phyloP scores from a whole-genome alignment of 2,797 vertebrate species.

The Eutrigla gurnardus region DNA sequence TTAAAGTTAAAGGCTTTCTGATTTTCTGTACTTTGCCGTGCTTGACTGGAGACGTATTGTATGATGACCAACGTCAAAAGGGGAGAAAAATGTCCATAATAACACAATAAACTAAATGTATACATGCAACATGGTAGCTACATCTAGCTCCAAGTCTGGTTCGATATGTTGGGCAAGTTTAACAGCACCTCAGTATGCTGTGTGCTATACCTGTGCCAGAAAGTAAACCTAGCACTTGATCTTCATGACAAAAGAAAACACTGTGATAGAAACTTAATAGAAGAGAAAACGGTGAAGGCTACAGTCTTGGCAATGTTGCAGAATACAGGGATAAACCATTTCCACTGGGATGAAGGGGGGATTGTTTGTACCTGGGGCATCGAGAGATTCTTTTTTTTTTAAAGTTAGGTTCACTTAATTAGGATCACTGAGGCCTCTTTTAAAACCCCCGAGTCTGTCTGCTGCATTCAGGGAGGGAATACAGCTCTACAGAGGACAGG shows the following conservation, averaged over 20 bases:
- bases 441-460: slow-evolving; percentile 41
- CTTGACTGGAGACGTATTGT: not conserved
- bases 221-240: slow-evolving; percentile 3
- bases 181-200: not conserved
- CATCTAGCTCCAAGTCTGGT: slow-evolving; percentile 5
- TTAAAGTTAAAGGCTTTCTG: not conserved
- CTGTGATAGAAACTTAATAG: slow-evolving; percentile 26
- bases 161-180: not conserved
- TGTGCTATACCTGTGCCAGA: not conserved
- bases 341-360: slow-evolving; percentile 35
- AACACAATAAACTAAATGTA: not conserved
- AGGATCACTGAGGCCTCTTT: slow-evolving; percentile 56
- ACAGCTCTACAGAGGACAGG: slow-evolving; percentile 35
- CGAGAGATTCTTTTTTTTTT: slow-evolving; percentile 37
- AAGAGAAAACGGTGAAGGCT: slow-evolving; percentile 8
- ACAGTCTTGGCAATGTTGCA: slow-evolving; percentile 16
- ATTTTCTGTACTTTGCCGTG: not conserved
- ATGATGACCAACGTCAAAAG: not conserved
- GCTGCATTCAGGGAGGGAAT: slow-evolving; percentile 36
- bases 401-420: slow-evolving; percentile 60
- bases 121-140: not conserved
- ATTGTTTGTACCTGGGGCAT: slow-evolving; percentile 61
- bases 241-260: slow-evolving; percentile 28
- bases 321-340: slow-evolving; percentile 44
- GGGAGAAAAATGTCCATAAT: not conserved